Evolutionary conservation across 2,113 vertebrate genomes (phyloP).

Genomic region (Elephas maximus): DNA sequence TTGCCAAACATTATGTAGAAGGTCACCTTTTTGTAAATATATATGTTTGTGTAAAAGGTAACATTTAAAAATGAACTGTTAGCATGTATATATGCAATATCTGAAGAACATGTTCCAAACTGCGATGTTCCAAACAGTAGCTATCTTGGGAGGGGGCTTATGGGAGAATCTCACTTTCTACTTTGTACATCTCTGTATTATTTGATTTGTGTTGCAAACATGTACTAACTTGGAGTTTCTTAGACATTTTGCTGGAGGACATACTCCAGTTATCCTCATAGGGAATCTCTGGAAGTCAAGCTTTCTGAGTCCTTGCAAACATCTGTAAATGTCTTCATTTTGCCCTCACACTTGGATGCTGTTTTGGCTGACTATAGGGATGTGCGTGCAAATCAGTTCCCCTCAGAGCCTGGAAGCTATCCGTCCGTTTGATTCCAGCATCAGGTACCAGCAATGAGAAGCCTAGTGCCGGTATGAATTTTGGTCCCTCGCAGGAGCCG

Average conservation of each 20-base stretch:
- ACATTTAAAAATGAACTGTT: background rate
- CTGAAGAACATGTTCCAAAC: background rate
- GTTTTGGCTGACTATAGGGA: background rate
- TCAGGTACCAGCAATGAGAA: rapidly evolving
- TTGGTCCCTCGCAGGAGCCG: background rate
- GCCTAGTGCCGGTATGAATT: rapidly evolving
- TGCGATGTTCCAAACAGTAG: rapidly evolving
- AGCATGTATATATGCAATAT: rapidly evolving
- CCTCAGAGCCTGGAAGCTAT: rapidly evolving
- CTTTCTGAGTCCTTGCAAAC: rapidly evolving
- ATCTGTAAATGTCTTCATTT: background rate
- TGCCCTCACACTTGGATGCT: rapidly evolving
- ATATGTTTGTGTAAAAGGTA: rapidly evolving
- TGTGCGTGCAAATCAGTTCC: rapidly evolving
- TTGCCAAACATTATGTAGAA: background rate
- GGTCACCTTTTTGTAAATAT: no score
- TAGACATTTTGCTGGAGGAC: background rate
- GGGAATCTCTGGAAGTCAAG: background rate
- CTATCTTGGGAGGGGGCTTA: rapidly evolving
- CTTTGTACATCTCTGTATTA: rapidly evolving
- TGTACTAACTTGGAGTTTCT: rapidly evolving
- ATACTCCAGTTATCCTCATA: background rate
- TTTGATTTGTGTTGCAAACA: background rate
- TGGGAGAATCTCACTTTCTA: rapidly evolving
- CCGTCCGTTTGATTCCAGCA: background rate